Evolutionary conservation across 2,888 invertebrate species (phyloP), one percentile per base, ranked within the genome.

Genomic region (Acholoe squamosa): DNA sequence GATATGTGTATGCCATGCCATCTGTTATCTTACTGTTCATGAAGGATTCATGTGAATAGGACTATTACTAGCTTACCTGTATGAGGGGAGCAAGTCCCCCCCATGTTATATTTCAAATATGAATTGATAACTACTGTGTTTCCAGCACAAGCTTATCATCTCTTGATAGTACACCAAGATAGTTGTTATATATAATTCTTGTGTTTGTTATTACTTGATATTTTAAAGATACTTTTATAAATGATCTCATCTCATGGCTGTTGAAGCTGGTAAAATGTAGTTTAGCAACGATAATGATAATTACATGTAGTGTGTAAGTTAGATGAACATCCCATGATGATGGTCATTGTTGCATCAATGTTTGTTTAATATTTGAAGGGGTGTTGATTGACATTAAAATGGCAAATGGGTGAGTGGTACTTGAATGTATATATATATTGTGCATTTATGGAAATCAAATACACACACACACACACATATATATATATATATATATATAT

Each of bases 171-270:
- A n/a, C n/a, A n/a, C n/a, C n/a, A n/a, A n/a, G n/a, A n/a, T n/a
- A n/a, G n/a, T n/a, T n/a, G n/a, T n/a, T 61, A n/a, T 19, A 61
- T 61, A n/a, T 3, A 61, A 22, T 19, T 61, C n/a, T 61, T 61
- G 61, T n/a, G 22, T n/a, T 61, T 61, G 14, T 61, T n/a, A 22
- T 19, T 61, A n/a, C 61, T 19, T 61, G 61, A 19, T n/a, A 19
- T n/a, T 19, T 61, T 61, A 7, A n/a, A n/a, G 71, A 28, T 71
- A 28, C 25, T 28, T 71, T 14, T 71, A 28, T 25, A 28, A 71
- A 25, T 28, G 71, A 71, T 71, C 71, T 71, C 71, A 71, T 71
- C 71, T 71, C 28, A 71, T 71, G 71, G 71, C 71, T 71, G 71
- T 71, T 71, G 28, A 71, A 71, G 71, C 71, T 71, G 71, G 71